Evolutionary conservation across 2,797 vertebrate species (phyloP).

Genomic region (Limnodromus scolopaceus): DNA sequence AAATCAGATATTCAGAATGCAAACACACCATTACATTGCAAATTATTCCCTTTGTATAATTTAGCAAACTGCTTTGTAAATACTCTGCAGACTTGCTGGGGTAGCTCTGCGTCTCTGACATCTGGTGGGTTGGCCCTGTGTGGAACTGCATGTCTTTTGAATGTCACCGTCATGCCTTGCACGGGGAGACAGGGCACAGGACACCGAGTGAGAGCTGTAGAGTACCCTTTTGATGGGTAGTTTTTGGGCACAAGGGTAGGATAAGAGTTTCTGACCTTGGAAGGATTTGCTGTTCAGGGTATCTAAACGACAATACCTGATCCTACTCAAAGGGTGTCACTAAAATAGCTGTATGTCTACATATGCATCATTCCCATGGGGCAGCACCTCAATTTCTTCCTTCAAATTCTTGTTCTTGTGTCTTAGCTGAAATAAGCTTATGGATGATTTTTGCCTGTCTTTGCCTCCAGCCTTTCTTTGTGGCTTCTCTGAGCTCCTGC

Average conservation of each 20-base stretch:
- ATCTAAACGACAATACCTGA: background rate
- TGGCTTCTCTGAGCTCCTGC: background rate
- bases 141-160: background rate
- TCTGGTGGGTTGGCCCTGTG: background rate
- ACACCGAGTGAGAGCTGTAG: fast-evolving
- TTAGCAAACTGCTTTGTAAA: conserved; percentile 59
- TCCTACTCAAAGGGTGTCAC: background rate
- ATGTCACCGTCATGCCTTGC: background rate
- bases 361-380: fast-evolving
- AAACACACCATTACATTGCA: conserved; percentile 57
- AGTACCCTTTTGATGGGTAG: background rate
- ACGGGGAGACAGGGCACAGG: background rate
- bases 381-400: background rate
- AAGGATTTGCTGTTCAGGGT: background rate
- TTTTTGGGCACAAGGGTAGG: background rate
- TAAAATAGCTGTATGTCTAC: background rate
- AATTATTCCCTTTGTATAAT: conserved; percentile 65
- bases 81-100: conserved; percentile 10
- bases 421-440: background rate
- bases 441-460: background rate
- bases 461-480: background rate
- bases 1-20: conserved; percentile 69
- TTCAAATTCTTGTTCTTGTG: background rate
- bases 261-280: background rate
- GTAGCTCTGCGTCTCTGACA: background rate